phyloP scores from a whole-genome alignment of 2,888 invertebrate species.

The Pimpla rufipes region DNA sequence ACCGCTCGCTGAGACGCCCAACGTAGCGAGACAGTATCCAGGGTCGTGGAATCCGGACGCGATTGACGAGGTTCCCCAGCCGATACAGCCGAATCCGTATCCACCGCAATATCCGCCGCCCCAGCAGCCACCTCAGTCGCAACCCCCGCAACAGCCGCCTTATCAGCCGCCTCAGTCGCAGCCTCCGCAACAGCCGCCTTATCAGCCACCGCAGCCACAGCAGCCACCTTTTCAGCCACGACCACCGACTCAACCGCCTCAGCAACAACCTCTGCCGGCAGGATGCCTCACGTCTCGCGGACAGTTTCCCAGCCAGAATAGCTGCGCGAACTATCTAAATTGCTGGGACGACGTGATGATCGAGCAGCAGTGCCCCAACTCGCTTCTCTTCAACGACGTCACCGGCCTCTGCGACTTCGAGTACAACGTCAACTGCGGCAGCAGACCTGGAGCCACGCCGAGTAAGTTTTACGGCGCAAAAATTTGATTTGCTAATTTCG shows the following conservation, averaged over 20 bases:
- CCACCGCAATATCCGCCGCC: neutral
- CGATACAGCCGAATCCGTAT: constrained; percentile 69
- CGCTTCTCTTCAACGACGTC: constrained; percentile 87
- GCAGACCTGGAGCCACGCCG: constrained; percentile 84
- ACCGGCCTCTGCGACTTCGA: constrained; percentile 89
- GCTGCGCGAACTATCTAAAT: constrained; percentile 89
- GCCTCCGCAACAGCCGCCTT: constrained; percentile 52
- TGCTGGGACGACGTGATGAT: constrained; percentile 91
- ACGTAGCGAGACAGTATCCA: constrained; percentile 73
- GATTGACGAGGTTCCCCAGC: constrained; percentile 76
- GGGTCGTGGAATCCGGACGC: constrained; percentile 62
- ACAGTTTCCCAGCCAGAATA: constrained; percentile 88
- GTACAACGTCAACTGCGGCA: constrained; percentile 88
- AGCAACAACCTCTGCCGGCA: constrained; percentile 64
- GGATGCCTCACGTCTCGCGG: constrained; percentile 86
- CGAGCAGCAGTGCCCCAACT: constrained; percentile 89
- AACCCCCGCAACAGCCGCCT: neutral
- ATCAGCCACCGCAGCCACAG: constrained; percentile 42
- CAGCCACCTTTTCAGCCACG: constrained; percentile 1
- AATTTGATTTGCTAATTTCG: neutral
- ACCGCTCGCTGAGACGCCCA: constrained; percentile 46
- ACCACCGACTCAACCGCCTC: constrained; percentile 62
- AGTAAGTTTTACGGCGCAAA: constrained; percentile 77
- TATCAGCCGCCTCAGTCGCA: constrained; percentile 57
- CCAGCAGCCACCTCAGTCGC: neutral